Base-by-base conservation (phyloP, 2,113 vertebrate species). In the Neolamprologus hecqui region DNA sequence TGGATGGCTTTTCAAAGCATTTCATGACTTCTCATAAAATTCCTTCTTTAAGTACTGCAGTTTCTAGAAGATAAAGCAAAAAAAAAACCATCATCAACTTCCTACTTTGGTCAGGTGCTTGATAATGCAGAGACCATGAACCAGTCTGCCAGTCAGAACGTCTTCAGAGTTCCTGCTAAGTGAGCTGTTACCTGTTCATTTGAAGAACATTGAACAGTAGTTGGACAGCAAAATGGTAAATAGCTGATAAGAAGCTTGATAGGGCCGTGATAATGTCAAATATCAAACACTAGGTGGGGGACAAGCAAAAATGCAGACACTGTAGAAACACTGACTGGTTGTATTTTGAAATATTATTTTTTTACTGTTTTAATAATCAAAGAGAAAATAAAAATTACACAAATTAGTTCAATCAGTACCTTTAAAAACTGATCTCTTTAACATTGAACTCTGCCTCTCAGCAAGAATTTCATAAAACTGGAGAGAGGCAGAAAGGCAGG, bases 231-330 rank as follows among this genome's bases (percentile, higher is more conserved):
- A 83, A 85, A 79, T 17, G 82, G 49, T 73, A 81, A 89, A 81
- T 23, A 86, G 40, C 54, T 63, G 81, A 83, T 86, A 19, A 79
- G 68, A 40, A 77, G 57, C 58, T 35, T 51, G 35, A 75, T 19
- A 26, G 28, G 28, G 65, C 26, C 0, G 6, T 7, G 58, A 31
- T 80, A 15, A 75, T 28, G 26, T 55, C 3, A 82, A 75, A 84
- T 45, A 42, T 13, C 14, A 49, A 19, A 83, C 45, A 40, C 5
- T 2, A 23, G 26, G 45, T 3, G 1, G 26, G 21, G 11, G 4
- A 81, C 5, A 1, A 21, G 17, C 81, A 51, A 2, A 26, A 42
- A 53, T 14, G 9, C 8, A 6, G 73, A 15, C 10, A 4, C 2
- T 68, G 14, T 26, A 53, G 54, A 4, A 19, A 68, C 37, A n/a